Evolutionary conservation across 2,888 invertebrate species (phyloP).

Genomic region (Lampropteryx suffumata): DNA sequence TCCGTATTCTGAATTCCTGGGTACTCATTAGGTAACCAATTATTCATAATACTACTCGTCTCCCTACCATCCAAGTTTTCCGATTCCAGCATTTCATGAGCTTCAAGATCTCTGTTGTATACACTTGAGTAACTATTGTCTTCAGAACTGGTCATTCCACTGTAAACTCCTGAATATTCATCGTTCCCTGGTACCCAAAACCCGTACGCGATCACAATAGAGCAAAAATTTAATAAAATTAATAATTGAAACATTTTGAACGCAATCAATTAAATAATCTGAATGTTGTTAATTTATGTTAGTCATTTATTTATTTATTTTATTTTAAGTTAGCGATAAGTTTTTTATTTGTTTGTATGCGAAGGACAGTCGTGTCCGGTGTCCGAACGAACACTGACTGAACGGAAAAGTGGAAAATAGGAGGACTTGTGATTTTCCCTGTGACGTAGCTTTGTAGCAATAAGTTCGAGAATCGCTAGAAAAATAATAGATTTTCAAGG

Average conservation of each 20-base stretch:
- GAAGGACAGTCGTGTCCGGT: conserved; percentile 41
- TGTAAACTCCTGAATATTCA: conserved; percentile 29
- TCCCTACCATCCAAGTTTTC: too few species aligned
- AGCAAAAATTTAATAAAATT: conserved; percentile 32
- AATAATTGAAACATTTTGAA: conserved; percentile 30
- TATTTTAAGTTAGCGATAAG: background rate
- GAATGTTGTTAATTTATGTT: conserved; percentile 2
- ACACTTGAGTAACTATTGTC: conserved; percentile 52
- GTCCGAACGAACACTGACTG: conserved; percentile 52
- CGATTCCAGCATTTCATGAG: background rate
- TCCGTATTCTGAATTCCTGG: background rate
- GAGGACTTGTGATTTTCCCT: conserved; percentile 18
- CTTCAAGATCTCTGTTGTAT: conserved; percentile 60
- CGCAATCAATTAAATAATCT: conserved; percentile 12
- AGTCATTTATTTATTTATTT: conserved; percentile 20
- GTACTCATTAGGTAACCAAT: conserved; percentile 75
- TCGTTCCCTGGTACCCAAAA: conserved; percentile 53
- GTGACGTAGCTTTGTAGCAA: conserved; percentile 17
- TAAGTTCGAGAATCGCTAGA: conserved; percentile 13
- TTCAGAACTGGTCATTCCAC: conserved; percentile 44
- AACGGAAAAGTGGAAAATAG: conserved; percentile 19
- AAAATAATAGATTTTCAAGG: conserved; percentile 5
- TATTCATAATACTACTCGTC: conserved; percentile 79
- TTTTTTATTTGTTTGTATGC: conserved; percentile 27
- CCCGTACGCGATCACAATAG: conserved; percentile 35